Evolutionary conservation across 2,113 vertebrate genomes (phyloP).

Genomic region (Eretmochelys imbricata): DNA sequence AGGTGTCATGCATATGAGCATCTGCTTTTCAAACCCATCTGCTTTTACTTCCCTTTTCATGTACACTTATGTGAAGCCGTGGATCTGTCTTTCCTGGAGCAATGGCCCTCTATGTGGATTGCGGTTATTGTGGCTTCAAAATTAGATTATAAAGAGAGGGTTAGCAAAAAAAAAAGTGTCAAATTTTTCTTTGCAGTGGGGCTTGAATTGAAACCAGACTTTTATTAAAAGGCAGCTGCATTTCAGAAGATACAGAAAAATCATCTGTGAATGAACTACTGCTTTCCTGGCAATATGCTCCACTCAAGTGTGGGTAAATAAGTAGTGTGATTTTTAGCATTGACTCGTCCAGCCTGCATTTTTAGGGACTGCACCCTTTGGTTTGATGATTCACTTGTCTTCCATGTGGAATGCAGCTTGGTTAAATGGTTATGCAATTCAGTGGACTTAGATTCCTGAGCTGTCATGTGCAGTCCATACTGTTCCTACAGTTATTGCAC

Average conservation of each 20-base stretch:
- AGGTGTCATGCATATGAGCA: background rate
- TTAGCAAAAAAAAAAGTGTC: background rate
- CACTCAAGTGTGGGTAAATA: constrained; percentile 49
- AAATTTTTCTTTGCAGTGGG: background rate
- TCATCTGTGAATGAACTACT: background rate
- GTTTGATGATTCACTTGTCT: background rate
- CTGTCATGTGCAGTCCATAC: background rate
- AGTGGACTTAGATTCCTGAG: background rate
- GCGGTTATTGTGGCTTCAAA: background rate
- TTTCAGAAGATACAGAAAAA: background rate
- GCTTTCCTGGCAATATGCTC: background rate
- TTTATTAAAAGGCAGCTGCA: background rate
- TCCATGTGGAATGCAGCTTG: accelerated
- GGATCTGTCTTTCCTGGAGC: background rate
- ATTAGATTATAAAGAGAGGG: background rate
- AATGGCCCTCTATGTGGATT: background rate
- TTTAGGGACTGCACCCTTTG: background rate
- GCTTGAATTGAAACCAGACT: background rate
- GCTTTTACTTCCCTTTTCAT: background rate
- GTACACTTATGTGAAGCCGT: background rate
- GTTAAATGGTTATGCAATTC: background rate
- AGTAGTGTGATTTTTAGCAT: accelerated
- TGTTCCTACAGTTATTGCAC: background rate
- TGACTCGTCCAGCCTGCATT: background rate
- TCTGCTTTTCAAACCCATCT: too few species aligned